phyloP scores from a whole-genome alignment of 2,113 vertebrate genomes.

The Paraplagusia blochii region DNA sequence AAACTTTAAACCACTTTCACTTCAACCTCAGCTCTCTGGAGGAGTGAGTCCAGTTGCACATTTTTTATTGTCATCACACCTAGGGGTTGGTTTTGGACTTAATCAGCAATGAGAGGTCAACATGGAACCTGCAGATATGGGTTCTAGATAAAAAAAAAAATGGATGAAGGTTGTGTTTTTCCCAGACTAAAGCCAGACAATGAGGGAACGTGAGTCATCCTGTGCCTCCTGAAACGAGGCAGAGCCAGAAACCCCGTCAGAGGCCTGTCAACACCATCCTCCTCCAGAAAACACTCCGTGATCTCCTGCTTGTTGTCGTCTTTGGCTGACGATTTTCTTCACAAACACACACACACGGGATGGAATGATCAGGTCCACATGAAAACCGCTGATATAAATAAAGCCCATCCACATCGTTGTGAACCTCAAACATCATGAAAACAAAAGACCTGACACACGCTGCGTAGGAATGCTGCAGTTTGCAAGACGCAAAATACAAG shows the following conservation, averaged over 20 bases:
- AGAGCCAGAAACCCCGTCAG: slow-evolving; percentile 25
- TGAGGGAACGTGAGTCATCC: slow-evolving; percentile 39
- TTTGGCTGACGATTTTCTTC: slow-evolving; percentile 32
- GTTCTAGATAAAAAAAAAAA: no score
- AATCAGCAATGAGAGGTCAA: no score
- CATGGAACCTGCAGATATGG: no score
- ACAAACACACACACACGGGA: slow-evolving; percentile 16
- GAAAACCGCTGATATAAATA: slow-evolving; percentile 46
- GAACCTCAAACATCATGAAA: slow-evolving; percentile 44
- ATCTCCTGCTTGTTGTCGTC: slow-evolving; percentile 39
- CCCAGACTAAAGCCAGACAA: neutral
- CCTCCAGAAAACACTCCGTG: slow-evolving; percentile 27
- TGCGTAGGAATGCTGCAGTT: slow-evolving; percentile 55
- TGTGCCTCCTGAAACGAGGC: slow-evolving; percentile 20
- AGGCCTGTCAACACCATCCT: slow-evolving; percentile 10
- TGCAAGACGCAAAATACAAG: slow-evolving; percentile 39
- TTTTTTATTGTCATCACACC: no score
- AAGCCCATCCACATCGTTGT: slow-evolving; percentile 45
- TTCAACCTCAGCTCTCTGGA: no score
- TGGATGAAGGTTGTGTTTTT: no score
- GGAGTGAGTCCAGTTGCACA: no score
- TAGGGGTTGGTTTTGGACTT: no score
- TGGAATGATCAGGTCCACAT: slow-evolving; percentile 29
- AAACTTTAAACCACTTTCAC: no score
- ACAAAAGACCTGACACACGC: slow-evolving; percentile 55